phyloP scores from a whole-genome alignment of 2,797 vertebrate genomes.

The Dermochelys coriacea region DNA sequence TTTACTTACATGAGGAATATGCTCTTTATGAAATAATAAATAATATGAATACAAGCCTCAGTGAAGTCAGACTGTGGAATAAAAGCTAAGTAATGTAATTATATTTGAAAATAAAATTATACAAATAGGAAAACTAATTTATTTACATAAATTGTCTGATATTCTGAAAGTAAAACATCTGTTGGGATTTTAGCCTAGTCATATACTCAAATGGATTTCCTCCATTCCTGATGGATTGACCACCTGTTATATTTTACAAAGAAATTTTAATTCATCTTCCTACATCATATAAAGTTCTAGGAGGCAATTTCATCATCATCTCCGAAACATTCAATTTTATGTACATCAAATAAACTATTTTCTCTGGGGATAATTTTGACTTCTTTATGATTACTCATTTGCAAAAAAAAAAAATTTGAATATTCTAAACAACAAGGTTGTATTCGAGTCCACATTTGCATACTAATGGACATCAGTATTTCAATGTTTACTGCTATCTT shows the following conservation, averaged over 20 bases:
- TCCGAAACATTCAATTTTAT: not conserved
- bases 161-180: slow-evolving; percentile 10
- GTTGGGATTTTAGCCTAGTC: not conserved
- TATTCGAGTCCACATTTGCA: slow-evolving; percentile 52
- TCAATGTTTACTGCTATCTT: slow-evolving; percentile 45
- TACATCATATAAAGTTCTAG: not conserved
- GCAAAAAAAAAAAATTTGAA: not conserved
- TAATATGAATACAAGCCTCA: not conserved
- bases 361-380: slow-evolving; percentile 38
- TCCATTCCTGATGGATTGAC: not conserved
- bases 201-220: not conserved
- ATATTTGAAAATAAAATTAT: not conserved
- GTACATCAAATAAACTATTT: not conserved
- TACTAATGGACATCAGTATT: slow-evolving; percentile 48
- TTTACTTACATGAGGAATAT: slow-evolving; percentile 2
- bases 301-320: not conserved
- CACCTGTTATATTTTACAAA: not conserved
- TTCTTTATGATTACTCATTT: slow-evolving; percentile 26
- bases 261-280: not conserved
- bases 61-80: slow-evolving; percentile 34
- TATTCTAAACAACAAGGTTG: slow-evolving; percentile 36
- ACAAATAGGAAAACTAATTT: not conserved
- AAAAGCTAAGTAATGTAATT: not conserved
- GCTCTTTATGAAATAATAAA: slow-evolving; percentile 48
- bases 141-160: not conserved